A percentile compares a stretch with the other conserved stretches of the same genome.
These are phyloP conservation scores for Glossophaga mutica DNA, from an alignment of 2,797 vertebrate species.

Conservation along the genomic window DNA sequence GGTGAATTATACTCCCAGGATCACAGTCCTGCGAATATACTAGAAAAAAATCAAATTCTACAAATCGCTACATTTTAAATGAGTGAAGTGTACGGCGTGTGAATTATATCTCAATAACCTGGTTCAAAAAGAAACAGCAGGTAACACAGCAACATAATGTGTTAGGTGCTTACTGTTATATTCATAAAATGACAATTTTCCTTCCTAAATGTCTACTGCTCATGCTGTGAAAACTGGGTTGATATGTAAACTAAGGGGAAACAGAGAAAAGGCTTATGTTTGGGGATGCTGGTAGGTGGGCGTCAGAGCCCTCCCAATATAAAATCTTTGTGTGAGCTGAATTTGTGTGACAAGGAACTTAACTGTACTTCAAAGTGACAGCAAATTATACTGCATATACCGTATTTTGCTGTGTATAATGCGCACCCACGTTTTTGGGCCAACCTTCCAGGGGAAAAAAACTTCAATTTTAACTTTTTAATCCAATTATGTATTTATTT, in stretches of 20 bases:
- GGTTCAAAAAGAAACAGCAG: background rate
- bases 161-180: background rate
- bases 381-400: background rate
- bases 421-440: too few species aligned
- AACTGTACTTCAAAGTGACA: background rate
- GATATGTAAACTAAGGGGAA: background rate
- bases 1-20: too few species aligned
- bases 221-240: background rate
- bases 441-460: too few species aligned
- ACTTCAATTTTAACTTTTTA: too few species aligned
- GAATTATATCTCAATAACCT: background rate
- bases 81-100: background rate
- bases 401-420: too few species aligned
- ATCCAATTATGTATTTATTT: too few species aligned
- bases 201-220: background rate
- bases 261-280: background rate
- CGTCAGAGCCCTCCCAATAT: background rate
- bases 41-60: background rate
- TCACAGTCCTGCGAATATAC: background rate
- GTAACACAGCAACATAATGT: background rate
- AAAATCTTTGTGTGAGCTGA: background rate
- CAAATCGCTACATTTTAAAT: background rate
- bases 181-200: background rate
- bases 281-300: background rate
- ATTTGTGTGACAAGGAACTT: background rate